Evolutionary conservation across 2,888 invertebrate species (phyloP), one percentile per base, ranked within the genome.

Genomic region (Diabrotica balteata): DNA sequence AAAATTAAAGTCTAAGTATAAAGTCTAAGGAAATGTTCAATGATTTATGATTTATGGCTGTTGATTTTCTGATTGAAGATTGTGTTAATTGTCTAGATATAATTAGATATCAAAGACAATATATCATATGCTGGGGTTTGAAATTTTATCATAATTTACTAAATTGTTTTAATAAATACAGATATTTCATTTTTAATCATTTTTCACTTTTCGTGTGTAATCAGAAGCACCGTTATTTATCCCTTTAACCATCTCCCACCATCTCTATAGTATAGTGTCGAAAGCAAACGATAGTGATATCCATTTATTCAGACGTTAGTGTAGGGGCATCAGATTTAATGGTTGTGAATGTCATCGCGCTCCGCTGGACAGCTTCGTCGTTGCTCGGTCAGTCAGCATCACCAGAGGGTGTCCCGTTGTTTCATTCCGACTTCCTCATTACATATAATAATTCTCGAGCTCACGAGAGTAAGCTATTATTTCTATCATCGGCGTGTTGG

Each of bases 381-480:
- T 32, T 32, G 3, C 32, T 11, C 52, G 32, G 32, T 52, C 52
- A 32, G 22, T 10, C 52, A 9, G 52, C 7, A 10, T 52, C 22
- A 32, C 52, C 32, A 32, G 32, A 52, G 52, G 52, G 32, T 32
- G 32, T 10, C 32, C 52, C 32, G 32, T 52, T 32, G 32, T 6
- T 52, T 52, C 32, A 9, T 8, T 52, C 8, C 32, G 52, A 52
- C 51, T 51, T 51, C 51, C 51, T 51, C 17, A 51, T 51, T 51
- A 51, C 51, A 51, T 22, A 51, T 51, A 51, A 51, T 51, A 51
- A 51, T 51, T 51, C 51, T 11, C 51, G 51, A 22, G 51, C 51
- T 5, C 51, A 51, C 51, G 51, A 51, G 17, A 51, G 51, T 22
- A 7, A 51, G 17, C 22, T 9, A 51, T 51, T 51, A 51, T 51